Evolutionary conservation across 2,888 invertebrate genomes (phyloP).

Genomic region (Pachydiplax longipennis): DNA sequence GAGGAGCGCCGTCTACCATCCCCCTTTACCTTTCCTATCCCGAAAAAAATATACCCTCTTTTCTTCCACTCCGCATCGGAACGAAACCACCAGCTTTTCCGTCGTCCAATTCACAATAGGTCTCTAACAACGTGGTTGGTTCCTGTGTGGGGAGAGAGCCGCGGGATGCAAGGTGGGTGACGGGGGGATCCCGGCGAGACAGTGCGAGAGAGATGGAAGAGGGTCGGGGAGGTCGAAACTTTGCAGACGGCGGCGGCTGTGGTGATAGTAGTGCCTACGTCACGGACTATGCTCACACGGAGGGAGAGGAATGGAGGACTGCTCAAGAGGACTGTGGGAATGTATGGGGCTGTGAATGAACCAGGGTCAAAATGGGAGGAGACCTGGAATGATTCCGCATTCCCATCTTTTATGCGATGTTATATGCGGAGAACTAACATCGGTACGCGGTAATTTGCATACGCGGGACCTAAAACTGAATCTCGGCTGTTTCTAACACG

Average conservation of each 20-base stretch:
- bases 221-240: neutral
- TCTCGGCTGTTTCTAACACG: too few relatives aligned
- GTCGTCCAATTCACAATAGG: constrained; percentile 25
- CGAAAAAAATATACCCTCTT: neutral
- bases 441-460: too few relatives aligned
- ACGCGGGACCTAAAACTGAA: too few relatives aligned
- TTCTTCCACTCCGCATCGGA: neutral
- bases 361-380: neutral
- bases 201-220: neutral
- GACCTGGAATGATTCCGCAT: neutral
- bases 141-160: neutral
- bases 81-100: constrained; percentile 17
- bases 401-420: too few relatives aligned
- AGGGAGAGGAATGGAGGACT: neutral
- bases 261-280: neutral
- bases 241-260: constrained; percentile 22
- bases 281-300: neutral
- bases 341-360: neutral
- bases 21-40: neutral
- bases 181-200: neutral
- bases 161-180: neutral
- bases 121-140: constrained; percentile 33
- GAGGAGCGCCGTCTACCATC: neutral
- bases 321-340: neutral
- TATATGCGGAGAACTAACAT: too few relatives aligned